Base-by-base conservation (phyloP, 2,113 vertebrate genomes). In the Apeltes quadracus region DNA sequence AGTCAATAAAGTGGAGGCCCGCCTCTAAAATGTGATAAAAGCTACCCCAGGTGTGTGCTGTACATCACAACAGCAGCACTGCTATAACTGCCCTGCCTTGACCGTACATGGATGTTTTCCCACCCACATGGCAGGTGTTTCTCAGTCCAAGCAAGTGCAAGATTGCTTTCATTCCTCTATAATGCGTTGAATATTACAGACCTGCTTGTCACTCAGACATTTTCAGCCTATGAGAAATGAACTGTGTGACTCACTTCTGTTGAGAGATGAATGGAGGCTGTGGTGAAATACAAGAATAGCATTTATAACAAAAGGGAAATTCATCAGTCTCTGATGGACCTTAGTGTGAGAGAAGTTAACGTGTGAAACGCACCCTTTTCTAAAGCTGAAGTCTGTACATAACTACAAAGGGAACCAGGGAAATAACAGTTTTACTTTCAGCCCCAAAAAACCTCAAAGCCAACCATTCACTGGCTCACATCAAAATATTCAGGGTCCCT, bases 1-100 rank as follows among this genome's bases (percentile, higher is more conserved):
- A 81, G 87, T 82, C 89, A 87, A 90, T 91, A 92, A 90, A 88
- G 82, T 46, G 22, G 78, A 79, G 80, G 85, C 80, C 83, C 75
- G 82, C 82, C 82, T 86, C 54, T 78, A 69, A 82, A 79, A 79
- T 57, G 57, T 83, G 84, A 90, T 89, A 88, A 90, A 79, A 73
- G 69, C 78, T 63, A 78, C 72, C 46, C 39, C 80, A 75, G 86
- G 85, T 54, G 79, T 79, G n/a, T n/a, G 38, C 73, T 39, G 81
- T 89, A 83, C 56, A 85, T 88, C 82, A 79, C 69, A 79, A 79
- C 72, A 78, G 55, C 75, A 81, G 22, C 25, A 62, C 57, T 43
- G 61, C 53, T 78, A n/a, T 32, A 72, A 78, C 72, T 61, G 76
- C 59, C 51, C 67, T 78, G 82, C 81, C 86, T 76, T 77, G 39